A percentile compares a stretch with the other conserved stretches of the same genome.
Conservation (phyloP, 2,888 invertebrate genomes). For the Cerastoderma edule region DNA sequence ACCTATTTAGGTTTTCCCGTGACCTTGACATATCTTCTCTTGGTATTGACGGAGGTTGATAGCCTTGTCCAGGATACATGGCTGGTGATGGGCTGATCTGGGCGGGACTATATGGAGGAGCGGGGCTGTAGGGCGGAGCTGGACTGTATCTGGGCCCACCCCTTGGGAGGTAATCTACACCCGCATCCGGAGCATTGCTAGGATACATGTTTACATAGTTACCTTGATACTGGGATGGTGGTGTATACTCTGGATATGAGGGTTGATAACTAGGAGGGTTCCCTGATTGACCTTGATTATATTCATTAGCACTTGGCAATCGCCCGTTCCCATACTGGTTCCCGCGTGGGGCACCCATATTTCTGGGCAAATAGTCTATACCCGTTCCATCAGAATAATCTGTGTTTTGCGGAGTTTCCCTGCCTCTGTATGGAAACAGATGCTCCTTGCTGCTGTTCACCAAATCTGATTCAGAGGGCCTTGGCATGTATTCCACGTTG, state of each 20-base stretch:
- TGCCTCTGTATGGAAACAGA: conserved; percentile 37
- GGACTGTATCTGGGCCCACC: conserved; percentile 24
- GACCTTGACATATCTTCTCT: conserved; percentile 50
- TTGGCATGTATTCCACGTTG: conserved; percentile 36
- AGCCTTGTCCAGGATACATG: background rate
- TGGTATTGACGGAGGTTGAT: conserved; percentile 27
- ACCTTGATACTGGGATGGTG: conserved; percentile 13
- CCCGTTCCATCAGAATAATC: conserved; percentile 52
- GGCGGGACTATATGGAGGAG: conserved; percentile 8
- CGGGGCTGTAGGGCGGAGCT: conserved; percentile 25
- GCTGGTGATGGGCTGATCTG: background rate
- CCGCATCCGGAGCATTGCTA: conserved; percentile 20
- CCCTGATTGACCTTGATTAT: conserved; percentile 5
- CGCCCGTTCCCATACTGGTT: background rate
- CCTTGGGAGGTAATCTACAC: conserved; percentile 54
- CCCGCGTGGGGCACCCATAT: conserved; percentile 44
- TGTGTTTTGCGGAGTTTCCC: conserved; percentile 49
- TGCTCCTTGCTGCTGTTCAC: conserved; percentile 39
- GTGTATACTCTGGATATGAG: conserved; percentile 4
- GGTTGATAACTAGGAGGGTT: conserved; percentile 16
- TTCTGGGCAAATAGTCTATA: conserved; percentile 52
- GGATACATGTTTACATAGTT: conserved; percentile 23
- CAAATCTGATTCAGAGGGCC: conserved; percentile 28
- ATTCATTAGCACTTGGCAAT: conserved; percentile 28
- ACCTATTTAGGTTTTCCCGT: conserved; percentile 46